Percentiles rank a stretch among this genome's conserved stretches.
These are phyloP conservation scores for Diadema setosum DNA, from an alignment of 35 echinoderm and acorn worm species.

Conservation along the genomic window DNA sequence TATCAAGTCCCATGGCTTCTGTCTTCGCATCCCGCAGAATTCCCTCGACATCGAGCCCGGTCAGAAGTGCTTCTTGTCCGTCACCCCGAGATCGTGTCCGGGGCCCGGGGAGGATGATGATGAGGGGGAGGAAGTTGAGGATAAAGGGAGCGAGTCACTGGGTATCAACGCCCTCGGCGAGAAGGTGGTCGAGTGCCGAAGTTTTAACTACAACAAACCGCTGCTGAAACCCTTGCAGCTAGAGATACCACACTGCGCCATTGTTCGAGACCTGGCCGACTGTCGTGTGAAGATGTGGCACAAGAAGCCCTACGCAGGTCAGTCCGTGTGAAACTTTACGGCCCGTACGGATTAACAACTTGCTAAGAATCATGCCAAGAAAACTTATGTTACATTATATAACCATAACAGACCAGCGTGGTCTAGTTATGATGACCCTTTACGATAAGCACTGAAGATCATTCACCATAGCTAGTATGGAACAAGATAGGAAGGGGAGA, in stretches of 20 bases:
- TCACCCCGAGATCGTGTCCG: neutral
- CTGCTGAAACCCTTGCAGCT: constrained; percentile 26
- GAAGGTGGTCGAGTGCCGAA: neutral
- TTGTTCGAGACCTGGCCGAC: constrained; percentile 16
- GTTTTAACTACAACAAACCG: neutral
- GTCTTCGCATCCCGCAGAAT: neutral
- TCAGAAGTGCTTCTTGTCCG: neutral
- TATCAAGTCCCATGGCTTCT: neutral
- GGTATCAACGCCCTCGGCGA: neutral
- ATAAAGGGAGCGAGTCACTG: neutral
- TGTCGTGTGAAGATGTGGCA: constrained; percentile 24
- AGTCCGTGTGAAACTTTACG: too few species aligned
- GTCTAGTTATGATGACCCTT: too few species aligned
- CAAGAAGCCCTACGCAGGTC: neutral
- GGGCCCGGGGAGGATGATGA: neutral
- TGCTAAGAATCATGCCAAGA: too few species aligned
- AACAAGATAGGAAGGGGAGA: too few species aligned
- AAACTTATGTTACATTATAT: too few species aligned
- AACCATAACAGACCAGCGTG: too few species aligned
- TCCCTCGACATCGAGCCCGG: neutral
- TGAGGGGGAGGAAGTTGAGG: too few species aligned
- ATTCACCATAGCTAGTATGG: too few species aligned
- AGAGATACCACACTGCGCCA: constrained; percentile 57
- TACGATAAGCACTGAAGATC: too few species aligned
- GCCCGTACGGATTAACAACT: too few species aligned